A percentile compares a stretch with the other conserved stretches of the same genome.
Evolutionary conservation across 2,113 vertebrate genomes (phyloP).

Genomic region (Neolamprologus cancellatus): DNA sequence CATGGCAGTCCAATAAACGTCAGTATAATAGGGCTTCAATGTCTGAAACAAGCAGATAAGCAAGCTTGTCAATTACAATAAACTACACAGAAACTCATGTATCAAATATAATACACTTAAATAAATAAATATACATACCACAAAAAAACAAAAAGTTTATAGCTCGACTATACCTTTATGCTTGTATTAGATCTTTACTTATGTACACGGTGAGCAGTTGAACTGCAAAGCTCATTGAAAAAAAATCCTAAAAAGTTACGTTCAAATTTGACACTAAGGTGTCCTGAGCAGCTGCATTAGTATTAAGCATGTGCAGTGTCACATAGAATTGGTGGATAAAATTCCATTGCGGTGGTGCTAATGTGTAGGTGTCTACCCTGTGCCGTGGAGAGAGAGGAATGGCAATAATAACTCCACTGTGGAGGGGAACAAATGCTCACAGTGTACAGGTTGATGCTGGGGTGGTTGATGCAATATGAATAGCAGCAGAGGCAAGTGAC

Average conservation of each 20-base stretch:
- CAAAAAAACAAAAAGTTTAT: background rate
- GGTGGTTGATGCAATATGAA: background rate
- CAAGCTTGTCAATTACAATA: background rate
- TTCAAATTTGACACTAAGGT: background rate
- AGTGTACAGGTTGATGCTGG: background rate
- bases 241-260: background rate
- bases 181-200: background rate
- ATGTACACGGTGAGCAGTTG: background rate
- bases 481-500: background rate
- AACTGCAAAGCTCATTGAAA: background rate
- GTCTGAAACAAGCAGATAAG: background rate
- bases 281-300: background rate
- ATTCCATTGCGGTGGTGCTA: background rate
- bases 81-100: background rate
- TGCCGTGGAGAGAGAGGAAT: background rate
- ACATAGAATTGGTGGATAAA: background rate
- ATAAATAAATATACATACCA: background rate
- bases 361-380: background rate
- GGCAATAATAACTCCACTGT: background rate
- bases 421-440: background rate
- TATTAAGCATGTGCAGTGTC: background rate
- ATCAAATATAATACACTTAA: background rate
- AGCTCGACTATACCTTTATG: background rate
- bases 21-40: background rate
- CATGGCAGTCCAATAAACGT: background rate